phyloP scores from a whole-genome alignment of 30 jellyfish, hydroid and myxozoan species.

The Aurelia sp. region DNA sequence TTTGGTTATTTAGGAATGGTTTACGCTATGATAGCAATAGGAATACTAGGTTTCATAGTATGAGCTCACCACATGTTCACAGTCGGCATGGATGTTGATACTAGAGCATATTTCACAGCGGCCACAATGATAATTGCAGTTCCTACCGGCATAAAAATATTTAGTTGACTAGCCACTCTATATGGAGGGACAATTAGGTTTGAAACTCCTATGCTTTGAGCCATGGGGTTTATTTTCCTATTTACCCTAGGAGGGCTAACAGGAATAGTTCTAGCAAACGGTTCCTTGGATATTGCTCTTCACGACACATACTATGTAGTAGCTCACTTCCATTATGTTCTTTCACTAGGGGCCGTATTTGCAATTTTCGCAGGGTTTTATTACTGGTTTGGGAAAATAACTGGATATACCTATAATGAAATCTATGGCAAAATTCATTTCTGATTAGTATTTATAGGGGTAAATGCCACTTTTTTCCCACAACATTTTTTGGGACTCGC shows the following conservation, averaged over 20 bases:
- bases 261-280: constrained; percentile 75
- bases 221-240: constrained; percentile 72
- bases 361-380: constrained; percentile 83
- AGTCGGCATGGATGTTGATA: neutral
- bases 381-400: constrained; percentile 58
- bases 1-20: constrained; percentile 7
- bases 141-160: constrained; percentile 77
- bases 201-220: constrained; percentile 84
- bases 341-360: constrained; percentile 83
- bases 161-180: constrained; percentile 85
- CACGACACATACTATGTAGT: constrained; percentile 89
- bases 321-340: constrained; percentile 87
- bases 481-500: constrained; percentile 88
- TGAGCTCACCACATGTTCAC: constrained; percentile 29
- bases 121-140: constrained; percentile 6
- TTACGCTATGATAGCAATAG: neutral
- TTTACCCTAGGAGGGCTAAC: constrained; percentile 84
- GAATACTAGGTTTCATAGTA: neutral
- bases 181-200: constrained; percentile 78
- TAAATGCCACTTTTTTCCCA: constrained; percentile 80
- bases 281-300: constrained; percentile 72
- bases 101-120: neutral
- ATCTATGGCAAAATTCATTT: constrained; percentile 62
- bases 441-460: constrained; percentile 79
- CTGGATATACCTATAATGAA: constrained; percentile 69